A percentile compares a stretch with the other conserved stretches of the same genome.
Evolutionary conservation across 2,888 invertebrate genomes (phyloP).

Genomic region (Megamerina dolium): DNA sequence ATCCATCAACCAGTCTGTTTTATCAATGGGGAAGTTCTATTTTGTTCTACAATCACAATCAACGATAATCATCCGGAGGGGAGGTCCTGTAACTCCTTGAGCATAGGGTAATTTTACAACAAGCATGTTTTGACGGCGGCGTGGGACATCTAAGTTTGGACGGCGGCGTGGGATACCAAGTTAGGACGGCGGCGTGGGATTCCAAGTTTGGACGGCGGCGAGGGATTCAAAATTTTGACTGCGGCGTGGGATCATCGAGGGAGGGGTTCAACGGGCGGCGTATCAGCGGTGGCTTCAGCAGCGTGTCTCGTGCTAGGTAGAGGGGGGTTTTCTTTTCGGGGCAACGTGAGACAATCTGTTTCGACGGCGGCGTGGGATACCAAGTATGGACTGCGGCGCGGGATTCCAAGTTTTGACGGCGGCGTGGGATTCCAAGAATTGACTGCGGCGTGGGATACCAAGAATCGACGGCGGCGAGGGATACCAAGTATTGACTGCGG

Average conservation of each 20-base stretch:
- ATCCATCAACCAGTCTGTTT: too few species aligned
- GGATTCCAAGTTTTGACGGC: constrained; percentile 25
- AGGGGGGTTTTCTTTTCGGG: constrained; percentile 19
- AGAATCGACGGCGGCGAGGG: constrained; percentile 22
- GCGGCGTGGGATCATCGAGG: constrained; percentile 25
- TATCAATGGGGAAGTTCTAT: too few species aligned
- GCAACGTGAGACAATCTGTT: constrained; percentile 22
- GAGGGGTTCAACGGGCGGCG: too few species aligned
- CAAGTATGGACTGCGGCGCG: constrained; percentile 24
- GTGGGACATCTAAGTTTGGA: constrained; percentile 19
- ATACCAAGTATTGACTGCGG: constrained; percentile 16
- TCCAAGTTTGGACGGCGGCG: constrained; percentile 19
- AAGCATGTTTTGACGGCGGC: constrained; percentile 18
- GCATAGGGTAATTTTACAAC: too few species aligned
- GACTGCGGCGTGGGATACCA: constrained; percentile 21
- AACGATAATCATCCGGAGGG: too few species aligned
- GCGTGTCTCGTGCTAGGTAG: constrained; percentile 21
- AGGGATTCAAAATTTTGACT: constrained; percentile 18
- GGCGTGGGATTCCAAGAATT: constrained; percentile 25
- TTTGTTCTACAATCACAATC: too few species aligned
- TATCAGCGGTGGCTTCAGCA: constrained; percentile 4
- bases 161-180: constrained; percentile 21
- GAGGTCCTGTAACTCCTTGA: too few species aligned
- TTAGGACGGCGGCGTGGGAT: constrained; percentile 30
- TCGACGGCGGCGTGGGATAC: constrained; percentile 3